phyloP scores from a whole-genome alignment of 2,113 vertebrate species.

The Podarcis muralis region DNA sequence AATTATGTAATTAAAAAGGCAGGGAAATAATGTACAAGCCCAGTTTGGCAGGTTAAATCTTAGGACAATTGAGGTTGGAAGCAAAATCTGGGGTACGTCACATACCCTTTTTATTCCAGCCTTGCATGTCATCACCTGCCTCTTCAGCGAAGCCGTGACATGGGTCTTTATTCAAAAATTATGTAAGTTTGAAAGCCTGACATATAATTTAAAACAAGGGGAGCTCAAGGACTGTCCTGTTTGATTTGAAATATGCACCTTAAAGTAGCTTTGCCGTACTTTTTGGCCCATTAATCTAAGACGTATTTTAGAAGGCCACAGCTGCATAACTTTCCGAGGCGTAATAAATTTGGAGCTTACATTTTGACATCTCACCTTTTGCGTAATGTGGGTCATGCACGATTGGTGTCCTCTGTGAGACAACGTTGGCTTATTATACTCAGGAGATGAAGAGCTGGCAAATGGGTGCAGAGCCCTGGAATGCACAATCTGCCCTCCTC shows the following conservation, averaged over 20 bases:
- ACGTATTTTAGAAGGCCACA: background rate
- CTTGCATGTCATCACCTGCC: slow-evolving; percentile 13
- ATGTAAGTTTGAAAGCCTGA: background rate
- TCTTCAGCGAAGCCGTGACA: background rate
- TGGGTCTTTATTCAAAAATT: background rate
- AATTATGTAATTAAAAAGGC: background rate
- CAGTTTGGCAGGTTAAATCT: background rate
- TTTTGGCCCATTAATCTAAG: rapidly evolving
- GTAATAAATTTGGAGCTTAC: slow-evolving; percentile 15
- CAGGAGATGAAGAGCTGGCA: background rate
- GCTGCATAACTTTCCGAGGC: background rate
- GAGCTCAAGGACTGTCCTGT: background rate
- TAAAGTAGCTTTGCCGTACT: background rate
- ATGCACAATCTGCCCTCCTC: background rate
- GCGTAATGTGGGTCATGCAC: background rate
- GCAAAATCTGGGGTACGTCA: background rate
- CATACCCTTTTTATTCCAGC: background rate
- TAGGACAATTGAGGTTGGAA: background rate
- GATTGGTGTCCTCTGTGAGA: background rate
- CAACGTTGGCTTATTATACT: background rate
- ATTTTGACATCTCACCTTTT: slow-evolving; percentile 14
- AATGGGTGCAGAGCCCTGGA: background rate
- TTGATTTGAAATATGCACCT: slow-evolving; percentile 8
- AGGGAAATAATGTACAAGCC: background rate
- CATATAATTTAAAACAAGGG: background rate